Conservation (phyloP, 2,113 vertebrate species). For the Eupsittula cactorum region DNA sequence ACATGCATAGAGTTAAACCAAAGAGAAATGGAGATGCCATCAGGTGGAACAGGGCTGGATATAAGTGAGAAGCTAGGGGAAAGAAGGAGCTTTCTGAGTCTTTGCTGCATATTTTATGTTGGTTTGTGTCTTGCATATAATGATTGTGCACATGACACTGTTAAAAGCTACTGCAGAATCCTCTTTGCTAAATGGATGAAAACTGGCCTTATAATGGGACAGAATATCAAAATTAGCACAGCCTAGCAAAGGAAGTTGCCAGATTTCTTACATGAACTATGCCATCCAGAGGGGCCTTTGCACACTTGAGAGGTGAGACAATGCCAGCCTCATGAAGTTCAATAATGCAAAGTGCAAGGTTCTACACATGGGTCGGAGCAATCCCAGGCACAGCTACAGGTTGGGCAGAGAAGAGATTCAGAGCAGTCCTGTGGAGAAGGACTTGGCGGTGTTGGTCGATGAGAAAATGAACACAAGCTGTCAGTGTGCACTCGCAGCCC, state of each 20-base stretch:
- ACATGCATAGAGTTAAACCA: neutral
- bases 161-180: neutral
- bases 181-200: neutral
- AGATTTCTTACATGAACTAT: neutral
- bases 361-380: neutral
- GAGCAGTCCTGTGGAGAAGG: neutral
- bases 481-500: no score
- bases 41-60: neutral
- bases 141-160: neutral
- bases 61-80: neutral
- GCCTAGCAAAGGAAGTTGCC: neutral
- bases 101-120: neutral
- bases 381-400: neutral
- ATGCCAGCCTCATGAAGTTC: neutral
- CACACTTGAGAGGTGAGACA: neutral
- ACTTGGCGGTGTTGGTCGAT: no score
- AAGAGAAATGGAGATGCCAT: fast-evolving
- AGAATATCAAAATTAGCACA: neutral
- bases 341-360: neutral
- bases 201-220: neutral
- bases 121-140: neutral
- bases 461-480: no score
- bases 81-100: neutral
- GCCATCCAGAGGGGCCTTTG: neutral
- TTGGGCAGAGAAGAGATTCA: neutral